Conservation (phyloP, 2,797 vertebrate species). For the Hippopotamyrus pictus region DNA sequence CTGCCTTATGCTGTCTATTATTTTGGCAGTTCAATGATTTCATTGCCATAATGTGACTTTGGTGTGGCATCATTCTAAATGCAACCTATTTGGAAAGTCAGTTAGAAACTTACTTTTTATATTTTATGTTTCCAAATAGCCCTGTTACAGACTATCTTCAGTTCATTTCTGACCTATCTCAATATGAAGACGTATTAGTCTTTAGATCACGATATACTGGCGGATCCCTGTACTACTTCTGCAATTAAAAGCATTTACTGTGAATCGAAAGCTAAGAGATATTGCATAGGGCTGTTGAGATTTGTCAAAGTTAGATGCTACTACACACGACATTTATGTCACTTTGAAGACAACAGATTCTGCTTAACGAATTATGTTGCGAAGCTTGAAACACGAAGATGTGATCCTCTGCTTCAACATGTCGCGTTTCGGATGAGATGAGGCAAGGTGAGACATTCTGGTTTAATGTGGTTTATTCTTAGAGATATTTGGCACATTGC, state of each 20-base stretch:
- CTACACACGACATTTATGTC: conserved; percentile 11
- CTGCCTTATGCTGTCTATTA: neutral
- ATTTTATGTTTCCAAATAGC: conserved; percentile 53
- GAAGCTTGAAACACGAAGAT: conserved; percentile 23
- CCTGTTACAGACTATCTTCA: conserved; percentile 44
- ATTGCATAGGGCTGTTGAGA: neutral
- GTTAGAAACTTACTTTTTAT: conserved; percentile 42
- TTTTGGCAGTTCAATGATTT: neutral
- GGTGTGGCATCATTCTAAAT: neutral
- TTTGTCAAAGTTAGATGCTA: conserved; percentile 9
- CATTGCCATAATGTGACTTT: neutral
- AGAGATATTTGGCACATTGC: neutral
- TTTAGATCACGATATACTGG: conserved; percentile 28
- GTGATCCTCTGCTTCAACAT: neutral
- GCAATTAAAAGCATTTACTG: conserved; percentile 29
- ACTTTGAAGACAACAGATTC: conserved; percentile 23
- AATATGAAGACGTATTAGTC: conserved; percentile 47
- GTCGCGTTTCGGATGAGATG: neutral
- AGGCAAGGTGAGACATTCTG: neutral
- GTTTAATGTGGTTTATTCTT: neutral
- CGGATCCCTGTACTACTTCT: conserved; percentile 41
- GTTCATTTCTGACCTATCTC: conserved; percentile 43
- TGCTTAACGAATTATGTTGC: conserved; percentile 31
- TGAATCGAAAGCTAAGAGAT: neutral
- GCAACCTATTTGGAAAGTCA: neutral